Evolutionary conservation across 2,888 invertebrate species (phyloP).

Genomic region (Minunthozetes semirufus): DNA sequence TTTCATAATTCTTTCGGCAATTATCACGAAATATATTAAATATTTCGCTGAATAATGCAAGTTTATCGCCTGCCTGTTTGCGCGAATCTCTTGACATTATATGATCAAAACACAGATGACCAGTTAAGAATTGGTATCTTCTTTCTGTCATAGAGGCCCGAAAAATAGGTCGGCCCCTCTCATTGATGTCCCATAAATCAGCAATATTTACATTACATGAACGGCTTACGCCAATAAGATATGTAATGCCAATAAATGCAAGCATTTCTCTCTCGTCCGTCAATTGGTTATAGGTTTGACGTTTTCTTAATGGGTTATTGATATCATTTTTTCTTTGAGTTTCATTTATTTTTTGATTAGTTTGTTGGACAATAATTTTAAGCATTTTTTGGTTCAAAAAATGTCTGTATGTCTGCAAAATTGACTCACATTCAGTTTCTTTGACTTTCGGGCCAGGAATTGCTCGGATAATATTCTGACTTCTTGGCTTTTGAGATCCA

Average conservation of each 20-base stretch:
- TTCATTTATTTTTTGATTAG: no score
- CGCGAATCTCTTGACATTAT: background rate
- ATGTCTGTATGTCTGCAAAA: no score
- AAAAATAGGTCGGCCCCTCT: background rate
- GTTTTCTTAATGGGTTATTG: no score
- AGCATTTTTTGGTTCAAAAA: no score
- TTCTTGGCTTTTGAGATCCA: no score
- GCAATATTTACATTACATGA: background rate
- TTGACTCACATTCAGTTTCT: no score
- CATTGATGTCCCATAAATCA: background rate
- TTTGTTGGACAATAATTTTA: no score
- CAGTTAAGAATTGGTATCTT: background rate
- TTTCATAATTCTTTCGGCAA: conserved; percentile 41
- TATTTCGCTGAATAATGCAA: background rate
- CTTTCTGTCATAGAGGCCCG: background rate
- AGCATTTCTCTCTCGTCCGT: background rate
- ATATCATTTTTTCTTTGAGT: no score
- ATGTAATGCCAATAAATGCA: background rate
- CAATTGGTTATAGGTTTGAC: background rate
- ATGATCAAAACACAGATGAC: background rate
- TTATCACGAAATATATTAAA: conserved; percentile 40
- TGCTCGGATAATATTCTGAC: no score
- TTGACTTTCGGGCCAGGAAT: no score
- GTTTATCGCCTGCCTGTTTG: background rate
- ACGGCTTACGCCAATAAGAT: background rate